phyloP scores from a whole-genome alignment of 2,888 invertebrate species.

The Anorthoa munda region DNA sequence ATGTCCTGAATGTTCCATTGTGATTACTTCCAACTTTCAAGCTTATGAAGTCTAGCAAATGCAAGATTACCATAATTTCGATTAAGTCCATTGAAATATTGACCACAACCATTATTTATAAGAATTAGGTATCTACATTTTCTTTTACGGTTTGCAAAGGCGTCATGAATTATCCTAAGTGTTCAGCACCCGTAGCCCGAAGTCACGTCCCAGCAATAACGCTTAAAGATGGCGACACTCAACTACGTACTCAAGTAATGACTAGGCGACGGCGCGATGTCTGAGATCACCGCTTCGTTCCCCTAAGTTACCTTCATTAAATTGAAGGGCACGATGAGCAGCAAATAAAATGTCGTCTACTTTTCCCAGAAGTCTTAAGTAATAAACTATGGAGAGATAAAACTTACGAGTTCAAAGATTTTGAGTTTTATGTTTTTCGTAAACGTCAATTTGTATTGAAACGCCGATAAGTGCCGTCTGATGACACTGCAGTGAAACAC shows the following conservation, averaged over 20 bases:
- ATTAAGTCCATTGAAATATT: not conserved
- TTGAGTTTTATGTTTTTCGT: not conserved
- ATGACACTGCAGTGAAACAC: too few relatives aligned
- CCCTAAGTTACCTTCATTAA: conserved; percentile 36
- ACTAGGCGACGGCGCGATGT: conserved; percentile 36
- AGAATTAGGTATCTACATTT: not conserved
- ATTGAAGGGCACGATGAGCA: conserved; percentile 1
- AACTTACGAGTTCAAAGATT: not conserved
- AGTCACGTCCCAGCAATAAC: conserved; percentile 53
- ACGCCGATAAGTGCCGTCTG: too few relatives aligned
- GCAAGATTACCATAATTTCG: too few relatives aligned
- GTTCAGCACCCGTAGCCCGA: not conserved
- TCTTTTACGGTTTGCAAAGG: not conserved
- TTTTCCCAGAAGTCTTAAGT: conserved; percentile 4
- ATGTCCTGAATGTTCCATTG: too few relatives aligned
- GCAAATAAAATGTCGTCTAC: conserved; percentile 1
- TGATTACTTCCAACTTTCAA: too few relatives aligned
- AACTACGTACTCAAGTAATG: conserved; percentile 23
- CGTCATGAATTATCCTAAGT: conserved; percentile 13
- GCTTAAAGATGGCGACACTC: conserved; percentile 45
- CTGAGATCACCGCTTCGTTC: conserved; percentile 43
- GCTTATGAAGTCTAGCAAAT: too few relatives aligned
- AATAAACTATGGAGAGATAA: not conserved
- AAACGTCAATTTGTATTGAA: too few relatives aligned
- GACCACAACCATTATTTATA: not conserved